Evolutionary conservation across 2,797 vertebrate genomes (phyloP).

Genomic region (Lepilemur septentrionalis): DNA sequence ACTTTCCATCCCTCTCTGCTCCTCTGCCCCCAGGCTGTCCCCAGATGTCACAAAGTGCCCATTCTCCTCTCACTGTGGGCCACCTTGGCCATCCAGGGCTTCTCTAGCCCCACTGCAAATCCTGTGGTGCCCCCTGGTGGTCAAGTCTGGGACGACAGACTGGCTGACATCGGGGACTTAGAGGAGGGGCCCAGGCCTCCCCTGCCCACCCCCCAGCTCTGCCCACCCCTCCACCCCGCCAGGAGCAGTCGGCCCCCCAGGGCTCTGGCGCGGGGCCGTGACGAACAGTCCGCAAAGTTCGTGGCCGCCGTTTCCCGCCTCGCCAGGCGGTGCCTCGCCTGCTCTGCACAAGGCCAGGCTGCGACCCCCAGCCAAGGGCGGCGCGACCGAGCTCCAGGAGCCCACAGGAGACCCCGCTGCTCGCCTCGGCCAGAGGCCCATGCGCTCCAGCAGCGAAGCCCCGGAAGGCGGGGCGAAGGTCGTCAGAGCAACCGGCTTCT

Average conservation of each 20-base stretch:
- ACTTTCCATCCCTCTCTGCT: rapidly evolving
- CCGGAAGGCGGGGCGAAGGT: not conserved
- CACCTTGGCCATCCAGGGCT: no score
- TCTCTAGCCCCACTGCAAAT: not conserved
- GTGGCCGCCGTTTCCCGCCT: not conserved
- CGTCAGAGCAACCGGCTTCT: not conserved
- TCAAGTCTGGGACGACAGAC: rapidly evolving
- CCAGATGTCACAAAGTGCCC: not conserved
- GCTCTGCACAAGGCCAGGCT: not conserved
- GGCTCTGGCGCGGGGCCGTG: rapidly evolving
- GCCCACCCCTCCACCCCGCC: not conserved
- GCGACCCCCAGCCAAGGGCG: not conserved
- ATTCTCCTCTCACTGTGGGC: no score
- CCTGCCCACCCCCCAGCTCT: rapidly evolving
- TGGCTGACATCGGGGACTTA: rapidly evolving
- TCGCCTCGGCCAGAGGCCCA: no score
- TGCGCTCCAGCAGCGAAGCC: not conserved
- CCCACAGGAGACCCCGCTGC: not conserved
- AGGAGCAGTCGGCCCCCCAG: not conserved
- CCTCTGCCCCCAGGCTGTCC: not conserved
- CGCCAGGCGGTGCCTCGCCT: not conserved
- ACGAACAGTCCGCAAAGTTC: not conserved
- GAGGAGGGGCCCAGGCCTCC: not conserved
- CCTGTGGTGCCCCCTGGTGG: conserved; percentile 44
- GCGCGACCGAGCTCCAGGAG: not conserved